A percentile compares a stretch with the other conserved stretches of the same genome.
Conservation (phyloP, 2,888 invertebrate species). For the Tanaodytes sp. region DNA sequence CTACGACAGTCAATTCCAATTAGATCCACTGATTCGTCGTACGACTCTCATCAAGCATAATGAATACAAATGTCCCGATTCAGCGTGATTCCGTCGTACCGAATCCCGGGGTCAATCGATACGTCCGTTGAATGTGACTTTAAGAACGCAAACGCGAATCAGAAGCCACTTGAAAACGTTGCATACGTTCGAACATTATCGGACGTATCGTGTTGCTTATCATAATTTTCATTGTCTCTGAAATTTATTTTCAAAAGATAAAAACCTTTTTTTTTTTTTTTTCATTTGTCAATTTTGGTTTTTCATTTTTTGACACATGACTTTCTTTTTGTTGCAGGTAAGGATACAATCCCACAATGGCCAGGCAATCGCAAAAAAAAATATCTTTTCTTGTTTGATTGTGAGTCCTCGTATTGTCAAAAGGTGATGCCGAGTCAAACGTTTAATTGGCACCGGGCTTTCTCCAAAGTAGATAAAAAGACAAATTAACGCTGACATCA, state of each 20-base stretch:
- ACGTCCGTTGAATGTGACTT: constrained; percentile 14
- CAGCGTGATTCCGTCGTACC: constrained; percentile 13
- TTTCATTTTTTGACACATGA: too few species aligned
- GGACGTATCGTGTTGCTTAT: too few species aligned
- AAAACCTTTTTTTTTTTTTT: too few species aligned
- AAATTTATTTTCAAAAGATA: too few species aligned
- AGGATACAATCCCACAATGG: not conserved
- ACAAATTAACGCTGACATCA: constrained; percentile 3
- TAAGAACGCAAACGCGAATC: constrained; percentile 33
- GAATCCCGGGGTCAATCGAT: constrained; percentile 32
- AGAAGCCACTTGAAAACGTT: constrained; percentile 34
- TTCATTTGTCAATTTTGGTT: too few species aligned
- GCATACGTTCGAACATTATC: too few species aligned
- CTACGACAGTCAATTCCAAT: constrained; percentile 8
- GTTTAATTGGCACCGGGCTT: not conserved
- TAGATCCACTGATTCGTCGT: constrained; percentile 17
- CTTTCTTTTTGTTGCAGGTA: too few species aligned
- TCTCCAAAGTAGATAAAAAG: not conserved
- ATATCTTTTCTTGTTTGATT: too few species aligned
- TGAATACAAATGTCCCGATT: constrained; percentile 19
- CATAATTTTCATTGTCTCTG: too few species aligned
- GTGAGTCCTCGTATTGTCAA: too few species aligned
- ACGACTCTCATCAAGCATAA: constrained; percentile 25
- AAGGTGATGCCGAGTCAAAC: not conserved
- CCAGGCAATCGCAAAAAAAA: constrained; percentile 10